A percentile compares a stretch with the other conserved stretches of the same genome.
Evolutionary conservation across 2,113 vertebrate species (phyloP).

Genomic region (Emydura subglobosa): DNA sequence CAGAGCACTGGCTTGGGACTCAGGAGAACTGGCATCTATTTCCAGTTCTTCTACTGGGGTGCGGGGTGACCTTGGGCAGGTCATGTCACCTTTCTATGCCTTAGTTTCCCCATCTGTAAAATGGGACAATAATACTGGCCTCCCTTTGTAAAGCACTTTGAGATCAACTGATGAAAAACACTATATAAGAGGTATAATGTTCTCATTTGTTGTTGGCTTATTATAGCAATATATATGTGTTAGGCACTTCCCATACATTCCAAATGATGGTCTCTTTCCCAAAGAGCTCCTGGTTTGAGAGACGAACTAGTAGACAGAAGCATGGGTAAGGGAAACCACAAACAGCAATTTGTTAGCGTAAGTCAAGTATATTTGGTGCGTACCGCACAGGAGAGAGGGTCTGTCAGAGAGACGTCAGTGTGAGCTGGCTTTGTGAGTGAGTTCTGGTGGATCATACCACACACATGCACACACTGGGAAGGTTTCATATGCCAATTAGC

Average conservation of each 20-base stretch:
- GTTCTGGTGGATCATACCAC: neutral
- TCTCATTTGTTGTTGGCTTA: neutral
- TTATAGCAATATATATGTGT: neutral
- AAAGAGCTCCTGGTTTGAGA: neutral
- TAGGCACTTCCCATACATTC: neutral
- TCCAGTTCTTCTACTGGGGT: neutral
- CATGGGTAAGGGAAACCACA: neutral
- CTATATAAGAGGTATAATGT: neutral
- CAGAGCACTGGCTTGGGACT: neutral
- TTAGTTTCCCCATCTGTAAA: neutral
- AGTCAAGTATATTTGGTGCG: neutral
- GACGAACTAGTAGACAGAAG: neutral
- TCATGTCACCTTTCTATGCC: neutral
- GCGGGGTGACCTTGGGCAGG: neutral
- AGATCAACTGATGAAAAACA: neutral
- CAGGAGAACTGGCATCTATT: neutral
- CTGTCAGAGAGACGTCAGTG: neutral
- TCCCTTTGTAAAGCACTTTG: neutral
- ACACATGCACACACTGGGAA: neutral
- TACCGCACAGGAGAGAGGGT: neutral
- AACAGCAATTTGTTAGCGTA: neutral
- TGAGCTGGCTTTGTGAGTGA: neutral
- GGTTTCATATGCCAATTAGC: constrained; percentile 37
- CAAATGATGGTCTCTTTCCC: neutral
- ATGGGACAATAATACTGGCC: neutral